Evolutionary conservation across 2,797 vertebrate species (phyloP).

Genomic region (Labroides dimidiatus): DNA sequence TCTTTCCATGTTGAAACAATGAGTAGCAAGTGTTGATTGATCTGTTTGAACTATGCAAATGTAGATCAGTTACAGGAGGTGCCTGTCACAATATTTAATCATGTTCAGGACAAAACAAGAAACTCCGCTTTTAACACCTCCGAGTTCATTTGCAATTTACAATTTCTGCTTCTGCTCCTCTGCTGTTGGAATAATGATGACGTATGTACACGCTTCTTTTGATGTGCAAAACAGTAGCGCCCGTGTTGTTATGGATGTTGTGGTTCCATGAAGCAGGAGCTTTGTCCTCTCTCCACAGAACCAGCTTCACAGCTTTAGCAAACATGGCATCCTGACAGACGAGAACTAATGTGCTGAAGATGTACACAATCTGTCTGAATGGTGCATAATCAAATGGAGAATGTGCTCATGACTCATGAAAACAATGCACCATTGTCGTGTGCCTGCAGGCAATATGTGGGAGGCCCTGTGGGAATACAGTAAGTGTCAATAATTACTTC

Average conservation of each 20-base stretch:
- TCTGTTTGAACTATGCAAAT: constrained; percentile 17
- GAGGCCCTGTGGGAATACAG: constrained; percentile 63
- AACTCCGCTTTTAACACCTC: neutral
- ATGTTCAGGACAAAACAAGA: neutral
- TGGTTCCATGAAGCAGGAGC: neutral
- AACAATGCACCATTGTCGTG: constrained; percentile 48
- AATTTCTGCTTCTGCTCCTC: too few relatives aligned
- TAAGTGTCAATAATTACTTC: constrained; percentile 63
- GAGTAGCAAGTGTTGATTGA: neutral
- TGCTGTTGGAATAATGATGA: neutral
- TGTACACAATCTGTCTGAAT: constrained; percentile 32
- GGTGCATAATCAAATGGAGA: constrained; percentile 40
- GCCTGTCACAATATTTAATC: constrained; percentile 3
- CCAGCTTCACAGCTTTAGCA: constrained; percentile 8
- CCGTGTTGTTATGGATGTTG: neutral
- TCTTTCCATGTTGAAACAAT: neutral
- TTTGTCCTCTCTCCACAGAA: neutral
- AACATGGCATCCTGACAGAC: neutral
- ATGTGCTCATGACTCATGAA: constrained; percentile 41
- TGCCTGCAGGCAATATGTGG: constrained; percentile 50
- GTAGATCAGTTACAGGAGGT: constrained; percentile 6
- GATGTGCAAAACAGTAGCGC: neutral
- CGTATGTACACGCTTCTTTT: neutral
- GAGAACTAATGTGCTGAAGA: constrained; percentile 18
- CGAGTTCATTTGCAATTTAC: neutral